Percentiles rank a stretch among this genome's conserved stretches.
phyloP scores from a whole-genome alignment of 2,888 invertebrate genomes.

The Tolmerus cingulatus region DNA sequence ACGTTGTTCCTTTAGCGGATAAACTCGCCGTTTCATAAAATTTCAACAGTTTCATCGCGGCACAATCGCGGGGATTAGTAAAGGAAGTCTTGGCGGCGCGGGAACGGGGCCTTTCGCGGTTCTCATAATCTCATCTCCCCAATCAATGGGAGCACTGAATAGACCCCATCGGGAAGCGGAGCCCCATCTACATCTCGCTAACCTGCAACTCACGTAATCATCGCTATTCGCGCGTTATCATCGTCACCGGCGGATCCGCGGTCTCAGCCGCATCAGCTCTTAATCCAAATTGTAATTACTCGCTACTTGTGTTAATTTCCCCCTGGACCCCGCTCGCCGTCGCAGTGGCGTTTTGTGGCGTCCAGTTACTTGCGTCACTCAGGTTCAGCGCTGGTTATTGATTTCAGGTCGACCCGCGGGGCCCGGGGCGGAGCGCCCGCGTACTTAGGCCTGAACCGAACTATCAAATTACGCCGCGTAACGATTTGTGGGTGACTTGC shows the following conservation, averaged over 20 bases:
- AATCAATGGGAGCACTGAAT: constrained; percentile 15
- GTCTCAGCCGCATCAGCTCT: constrained; percentile 15
- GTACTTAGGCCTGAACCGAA: constrained; percentile 42
- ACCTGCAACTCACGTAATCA: constrained; percentile 44
- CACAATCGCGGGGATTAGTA: neutral
- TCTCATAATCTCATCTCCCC: constrained; percentile 40
- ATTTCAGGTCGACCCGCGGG: constrained; percentile 40
- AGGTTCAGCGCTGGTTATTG: constrained; percentile 44
- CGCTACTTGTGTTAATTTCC: constrained; percentile 53
- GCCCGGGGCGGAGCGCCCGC: constrained; percentile 22
- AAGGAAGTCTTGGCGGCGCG: neutral
- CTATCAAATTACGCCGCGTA: constrained; percentile 49
- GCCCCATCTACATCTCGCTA: neutral
- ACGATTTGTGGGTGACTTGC: constrained; percentile 53
- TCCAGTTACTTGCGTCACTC: constrained; percentile 42
- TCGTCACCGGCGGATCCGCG: constrained; percentile 36
- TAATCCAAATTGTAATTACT: constrained; percentile 52
- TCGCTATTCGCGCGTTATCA: constrained; percentile 48
- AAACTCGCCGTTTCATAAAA: constrained; percentile 9
- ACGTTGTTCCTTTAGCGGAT: constrained; percentile 1
- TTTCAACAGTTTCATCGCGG: constrained; percentile 12
- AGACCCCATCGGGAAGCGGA: neutral
- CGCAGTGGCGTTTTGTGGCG: constrained; percentile 36
- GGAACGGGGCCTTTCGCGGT: constrained; percentile 23
- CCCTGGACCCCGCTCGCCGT: constrained; percentile 48